Evolutionary conservation across 2,113 vertebrate species (phyloP), one percentile per base, ranked within the genome.

Genomic region (Eonycteris spelaea): DNA sequence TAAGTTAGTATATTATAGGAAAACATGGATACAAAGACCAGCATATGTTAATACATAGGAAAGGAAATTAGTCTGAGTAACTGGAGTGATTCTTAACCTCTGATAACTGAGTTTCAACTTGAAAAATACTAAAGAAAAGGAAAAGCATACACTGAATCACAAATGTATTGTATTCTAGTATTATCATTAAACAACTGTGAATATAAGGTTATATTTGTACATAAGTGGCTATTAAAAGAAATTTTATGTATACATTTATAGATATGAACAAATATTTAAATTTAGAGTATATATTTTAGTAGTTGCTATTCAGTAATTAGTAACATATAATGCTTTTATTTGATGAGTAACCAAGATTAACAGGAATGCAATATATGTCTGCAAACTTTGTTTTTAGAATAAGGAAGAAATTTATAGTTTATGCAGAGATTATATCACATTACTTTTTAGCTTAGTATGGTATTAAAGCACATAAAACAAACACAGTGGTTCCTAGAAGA

Each of bases 401-500:
- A 94, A 57, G 61, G 12, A 8, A 77, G 35, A 86, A 74, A 88
- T 51, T 6, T 95, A 65, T 68, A 70, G 61, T 97, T 94, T 97
- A 83, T 94, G 88, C 61, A 97, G 73, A 79, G 88, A 97, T 94
- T 86, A 89, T 43, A 51, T 77, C 91, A 89, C 61, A 86, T 89
- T 83, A 57, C 70, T 83, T 91, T 96, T 87, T 80, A 82, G 48
- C 63, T 94, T 86, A 65, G 24, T 48, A 6, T 73, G 77, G 28
- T 88, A 78, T 92, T 90, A 80, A 3, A 57, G 14, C 94, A 73
- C 4, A 74, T 93, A 96, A 95, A 97, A 51, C 53, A 97, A 97
- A 97, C 21, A 97, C 35, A 83, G 7, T 74, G 43, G 21, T 38
- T 94, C 68, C 55, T 88, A 24, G 35, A 79, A 88, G 28, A 70